A percentile compares a stretch with the other conserved stretches of the same genome.
Evolutionary conservation across 2,888 invertebrate species (phyloP).

Genomic region (Pollenia labialis): DNA sequence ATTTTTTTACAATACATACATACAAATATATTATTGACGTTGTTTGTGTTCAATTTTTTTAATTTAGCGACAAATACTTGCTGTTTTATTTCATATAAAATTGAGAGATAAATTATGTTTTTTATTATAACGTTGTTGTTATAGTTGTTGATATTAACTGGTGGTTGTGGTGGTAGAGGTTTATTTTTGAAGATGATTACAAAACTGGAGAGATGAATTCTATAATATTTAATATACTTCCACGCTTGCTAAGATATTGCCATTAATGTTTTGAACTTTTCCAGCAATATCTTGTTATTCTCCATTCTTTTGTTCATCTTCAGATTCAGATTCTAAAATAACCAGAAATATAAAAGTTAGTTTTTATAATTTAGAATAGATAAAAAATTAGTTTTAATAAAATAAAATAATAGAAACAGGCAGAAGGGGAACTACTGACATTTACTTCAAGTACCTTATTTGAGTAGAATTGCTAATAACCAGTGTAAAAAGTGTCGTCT

Average conservation of each 20-base stretch:
- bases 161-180: conserved; percentile 45
- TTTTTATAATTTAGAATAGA: background rate
- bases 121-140: conserved; percentile 23
- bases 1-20: conserved; percentile 35
- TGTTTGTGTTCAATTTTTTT: conserved; percentile 6
- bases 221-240: conserved; percentile 10
- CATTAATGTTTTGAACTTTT: conserved; percentile 10
- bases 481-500: too few relatives aligned
- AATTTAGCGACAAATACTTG: background rate
- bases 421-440: too few relatives aligned
- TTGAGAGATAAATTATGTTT: conserved; percentile 52
- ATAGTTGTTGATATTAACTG: conserved; percentile 51
- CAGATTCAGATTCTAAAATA: conserved; percentile 83
- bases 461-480: too few relatives aligned
- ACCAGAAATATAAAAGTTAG: conserved; percentile 2
- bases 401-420: background rate
- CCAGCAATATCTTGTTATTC: conserved; percentile 76
- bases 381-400: background rate
- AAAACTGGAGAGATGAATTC: conserved; percentile 23
- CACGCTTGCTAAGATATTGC: conserved; percentile 24
- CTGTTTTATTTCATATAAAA: conserved; percentile 61
- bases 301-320: conserved; percentile 83
- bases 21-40: background rate
- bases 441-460: too few relatives aligned
- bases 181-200: conserved; percentile 9